Base-by-base conservation (phyloP, 1,140 invertebrate genomes). In the Fopius arisanus region DNA sequence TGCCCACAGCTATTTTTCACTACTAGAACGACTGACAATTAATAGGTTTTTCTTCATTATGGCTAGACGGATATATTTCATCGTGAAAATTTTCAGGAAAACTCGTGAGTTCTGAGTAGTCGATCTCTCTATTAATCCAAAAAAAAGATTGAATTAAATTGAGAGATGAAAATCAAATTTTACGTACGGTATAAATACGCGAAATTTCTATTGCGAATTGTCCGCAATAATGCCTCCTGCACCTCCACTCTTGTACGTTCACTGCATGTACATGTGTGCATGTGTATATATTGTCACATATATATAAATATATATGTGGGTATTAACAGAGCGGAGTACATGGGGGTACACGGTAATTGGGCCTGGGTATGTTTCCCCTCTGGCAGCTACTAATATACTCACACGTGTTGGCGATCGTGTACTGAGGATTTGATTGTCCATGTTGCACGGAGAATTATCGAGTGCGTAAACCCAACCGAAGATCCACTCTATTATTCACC, bases 371-470 rank as follows among this genome's bases (percentile, higher is more conserved):
- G 26, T 78, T 77, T 78, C 79, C 67, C 79, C 67, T 51, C 69
- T 40, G n/a, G 62, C 29, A 59, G 65, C 74, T 41, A 80, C 78
- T 82, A 81, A 82, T 81, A 81, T 82, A 82, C 80, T 82, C 79
- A 73, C 79, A 78, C 81, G 78, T 82, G 81, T 82, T 82, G 76
- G 80, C 79, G 79, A 82, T 81, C 81, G 78, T 82, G 81, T 82
- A 74, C 80, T 74, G 74, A 78, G 81, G 78, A 82, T 82, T 82
- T 82, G 80, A 82, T 82, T 82, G 80, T 80, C 78, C 79, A 75
- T 82, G 81, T 82, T 82, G 76, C 80, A 75, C 77, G 67, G 81
- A 82, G 79, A 82, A 82, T 82, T 82, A 82, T 81, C 79, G 79
- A 79, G 76, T 78, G 73, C 70, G 72, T 81, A 77, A 74, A 54